Percentiles rank a stretch among this genome's conserved stretches.
phyloP scores from a whole-genome alignment of 1,140 invertebrate genomes.

The Drosophila seguyi region DNA sequence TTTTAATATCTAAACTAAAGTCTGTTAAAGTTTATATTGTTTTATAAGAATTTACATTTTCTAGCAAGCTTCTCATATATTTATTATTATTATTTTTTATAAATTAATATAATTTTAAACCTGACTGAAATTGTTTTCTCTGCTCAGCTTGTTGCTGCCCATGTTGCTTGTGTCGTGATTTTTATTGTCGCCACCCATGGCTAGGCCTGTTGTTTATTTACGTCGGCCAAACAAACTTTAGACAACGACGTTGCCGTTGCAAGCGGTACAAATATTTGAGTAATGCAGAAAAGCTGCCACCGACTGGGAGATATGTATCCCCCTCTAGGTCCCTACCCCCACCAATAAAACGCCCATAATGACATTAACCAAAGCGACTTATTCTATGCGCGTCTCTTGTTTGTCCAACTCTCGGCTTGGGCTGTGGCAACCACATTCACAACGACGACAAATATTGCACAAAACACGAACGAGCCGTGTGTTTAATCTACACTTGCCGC shows the following conservation, averaged over 20 bases:
- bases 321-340: background rate
- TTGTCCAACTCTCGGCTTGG: constrained; percentile 60
- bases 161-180: constrained; percentile 35
- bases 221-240: constrained; percentile 64
- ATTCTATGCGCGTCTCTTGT: constrained; percentile 60
- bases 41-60: background rate
- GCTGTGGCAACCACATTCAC: constrained; percentile 25
- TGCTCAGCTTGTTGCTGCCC: constrained; percentile 16
- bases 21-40: background rate
- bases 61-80: too few relatives aligned
- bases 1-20: background rate
- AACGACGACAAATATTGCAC: constrained; percentile 67
- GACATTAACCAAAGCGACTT: constrained; percentile 31
- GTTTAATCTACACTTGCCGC: constrained; percentile 64
- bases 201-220: constrained; percentile 65
- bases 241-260: constrained; percentile 39
- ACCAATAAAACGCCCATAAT: constrained; percentile 31
- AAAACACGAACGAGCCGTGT: constrained; percentile 41
- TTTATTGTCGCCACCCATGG: constrained; percentile 49
- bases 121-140: background rate
- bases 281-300: constrained; percentile 40
- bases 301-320: background rate
- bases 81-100: background rate
- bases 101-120: constrained; percentile 4
- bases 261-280: constrained; percentile 51